Evolutionary conservation across 2,888 invertebrate species (phyloP).

Genomic region (Eupeodes latifasciatus): DNA sequence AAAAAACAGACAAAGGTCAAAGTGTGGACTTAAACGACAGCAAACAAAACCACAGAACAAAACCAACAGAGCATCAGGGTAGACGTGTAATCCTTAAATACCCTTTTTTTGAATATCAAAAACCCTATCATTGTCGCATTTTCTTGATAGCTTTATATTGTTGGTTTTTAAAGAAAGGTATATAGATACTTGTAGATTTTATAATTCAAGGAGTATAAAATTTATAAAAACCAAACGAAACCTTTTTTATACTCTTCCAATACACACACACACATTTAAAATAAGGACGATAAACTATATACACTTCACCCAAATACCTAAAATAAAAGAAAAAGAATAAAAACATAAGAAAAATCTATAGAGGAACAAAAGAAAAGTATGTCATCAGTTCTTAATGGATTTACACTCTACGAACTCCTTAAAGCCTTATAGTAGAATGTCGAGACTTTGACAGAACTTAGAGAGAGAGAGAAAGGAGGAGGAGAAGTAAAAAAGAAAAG

Average conservation of each 20-base stretch:
- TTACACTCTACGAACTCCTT: slow-evolving; percentile 27
- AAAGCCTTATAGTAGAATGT: slow-evolving; percentile 19
- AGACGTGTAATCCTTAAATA: slow-evolving; percentile 12
- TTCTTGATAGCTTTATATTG: slow-evolving; percentile 11
- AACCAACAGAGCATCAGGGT: not conserved
- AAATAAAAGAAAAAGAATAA: not conserved
- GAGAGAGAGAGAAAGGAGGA: not conserved
- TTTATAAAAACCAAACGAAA: not conserved
- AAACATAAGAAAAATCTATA: not conserved
- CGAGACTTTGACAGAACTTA: slow-evolving; percentile 27
- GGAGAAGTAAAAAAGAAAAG: not conserved
- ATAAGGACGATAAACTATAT: slow-evolving; percentile 28
- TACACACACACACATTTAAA: not conserved
- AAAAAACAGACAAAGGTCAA: not conserved
- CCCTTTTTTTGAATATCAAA: slow-evolving; percentile 25
- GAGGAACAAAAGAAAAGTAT: slow-evolving; percentile 47
- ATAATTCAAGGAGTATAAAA: not conserved
- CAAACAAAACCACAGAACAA: slow-evolving; percentile 1
- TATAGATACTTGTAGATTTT: not conserved
- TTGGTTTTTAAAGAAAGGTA: not conserved
- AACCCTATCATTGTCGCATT: slow-evolving; percentile 13
- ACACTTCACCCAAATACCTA: slow-evolving; percentile 24
- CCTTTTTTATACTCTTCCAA: not conserved
- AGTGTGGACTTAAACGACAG: not conserved
- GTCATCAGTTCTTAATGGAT: slow-evolving; percentile 60